Evolutionary conservation across 2,888 invertebrate species (phyloP), one percentile per base, ranked within the genome.

Genomic region (Heliconius aoede): DNA sequence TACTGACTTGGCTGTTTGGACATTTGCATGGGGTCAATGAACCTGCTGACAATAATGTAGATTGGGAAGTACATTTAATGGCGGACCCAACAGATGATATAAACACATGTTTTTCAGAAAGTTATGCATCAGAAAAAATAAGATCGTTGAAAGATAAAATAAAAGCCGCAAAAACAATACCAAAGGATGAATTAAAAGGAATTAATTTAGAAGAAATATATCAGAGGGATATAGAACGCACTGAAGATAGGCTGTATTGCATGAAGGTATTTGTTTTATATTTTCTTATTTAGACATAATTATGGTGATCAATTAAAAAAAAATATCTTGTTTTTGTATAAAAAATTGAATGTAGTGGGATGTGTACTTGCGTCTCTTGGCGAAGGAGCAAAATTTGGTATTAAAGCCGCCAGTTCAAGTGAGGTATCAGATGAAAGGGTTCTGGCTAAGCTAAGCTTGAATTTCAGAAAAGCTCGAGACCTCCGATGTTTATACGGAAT

Each of bases 81-180:
- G 36, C 65, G 8, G 84, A 86, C 51, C 80, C 62, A 21, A 81
- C 73, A 74, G 81, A 84, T 73, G 86, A 85, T 82, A 83, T 92
- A 76, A 86, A 87, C 9, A 87, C 89, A 0, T 93, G 93, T 82
- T 94, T 93, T 79, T 92, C 93, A n/a, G 90, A 92, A 75, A 81
- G 88, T 79, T 88, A 86, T 83, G 91, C 90, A 4, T 72, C 85
- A 3, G 88, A 86, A 78, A 91, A 92, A 85, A 90, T 93, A 76
- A 88, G 91, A 65, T 90, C 90, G 7, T 86, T 94, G 85, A 80
- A 80, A 0, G 89, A 90, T 72, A 91, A 90, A 80, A 86, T 91
- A 24, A 89, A 87, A 74, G 91, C 90, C 80, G 80, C 92, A 0
- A 86, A 86, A 51, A 90, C 93, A 81, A 81, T 89, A 0, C 88